Evolutionary conservation across 2,797 vertebrate species (phyloP).

Genomic region (Coregonus ussuriensis): DNA sequence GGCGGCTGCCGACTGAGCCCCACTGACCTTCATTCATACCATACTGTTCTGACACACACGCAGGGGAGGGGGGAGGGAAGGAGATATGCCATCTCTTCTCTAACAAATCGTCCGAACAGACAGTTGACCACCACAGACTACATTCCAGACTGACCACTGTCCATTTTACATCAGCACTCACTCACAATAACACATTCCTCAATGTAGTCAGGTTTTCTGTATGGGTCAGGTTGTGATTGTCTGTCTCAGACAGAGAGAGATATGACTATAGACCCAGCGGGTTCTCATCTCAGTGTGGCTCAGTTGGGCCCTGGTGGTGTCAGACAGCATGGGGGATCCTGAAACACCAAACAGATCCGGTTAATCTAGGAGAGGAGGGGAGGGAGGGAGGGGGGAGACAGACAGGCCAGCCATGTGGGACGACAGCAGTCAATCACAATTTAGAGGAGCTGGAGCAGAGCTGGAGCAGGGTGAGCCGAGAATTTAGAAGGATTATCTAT

Average conservation of each 20-base stretch:
- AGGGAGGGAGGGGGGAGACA: neutral
- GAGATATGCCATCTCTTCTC: conserved; percentile 1
- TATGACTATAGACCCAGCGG: neutral
- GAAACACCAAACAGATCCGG: conserved; percentile 25
- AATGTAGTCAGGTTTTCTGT: neutral
- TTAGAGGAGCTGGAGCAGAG: conserved; percentile 66
- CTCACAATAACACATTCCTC: neutral
- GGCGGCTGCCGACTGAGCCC: conserved; percentile 64
- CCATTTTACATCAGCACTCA: neutral
- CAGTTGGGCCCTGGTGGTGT: neutral
- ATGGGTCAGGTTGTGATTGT: neutral
- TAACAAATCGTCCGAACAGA: neutral
- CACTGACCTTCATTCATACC: conserved; percentile 74
- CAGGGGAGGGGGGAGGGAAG: conserved; percentile 7
- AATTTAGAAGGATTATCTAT: conserved; percentile 76
- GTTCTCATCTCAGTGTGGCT: neutral
- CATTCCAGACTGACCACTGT: neutral
- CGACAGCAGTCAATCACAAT: conserved; percentile 76
- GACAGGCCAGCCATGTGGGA: conserved; percentile 57
- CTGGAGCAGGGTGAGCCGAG: conserved; percentile 63
- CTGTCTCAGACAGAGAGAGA: neutral
- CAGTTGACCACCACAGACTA: too few species aligned
- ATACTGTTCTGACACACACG: conserved; percentile 49
- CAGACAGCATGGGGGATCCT: conserved; percentile 11
- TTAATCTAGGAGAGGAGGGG: conserved; percentile 20